Conservation (phyloP, 2,888 invertebrate genomes). For the Spicauda simplicius region DNA sequence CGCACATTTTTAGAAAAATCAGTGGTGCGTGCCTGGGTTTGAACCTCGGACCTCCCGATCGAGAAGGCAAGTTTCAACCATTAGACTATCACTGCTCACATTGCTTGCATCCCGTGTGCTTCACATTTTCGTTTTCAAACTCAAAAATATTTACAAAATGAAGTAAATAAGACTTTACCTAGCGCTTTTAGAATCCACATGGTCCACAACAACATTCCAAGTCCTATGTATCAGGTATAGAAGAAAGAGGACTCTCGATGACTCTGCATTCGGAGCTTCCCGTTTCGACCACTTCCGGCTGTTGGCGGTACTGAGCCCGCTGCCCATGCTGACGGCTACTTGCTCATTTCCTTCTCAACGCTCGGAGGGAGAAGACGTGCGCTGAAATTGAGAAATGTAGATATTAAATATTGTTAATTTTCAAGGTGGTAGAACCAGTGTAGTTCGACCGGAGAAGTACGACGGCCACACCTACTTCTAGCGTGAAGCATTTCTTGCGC, state of each 20-base stretch:
- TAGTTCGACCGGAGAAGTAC: too few species aligned
- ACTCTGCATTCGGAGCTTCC: conserved; percentile 75
- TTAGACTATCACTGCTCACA: too few species aligned
- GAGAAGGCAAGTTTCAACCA: too few species aligned
- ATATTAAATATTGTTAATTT: too few species aligned
- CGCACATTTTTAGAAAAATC: too few species aligned
- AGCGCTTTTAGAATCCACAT: conserved; percentile 84
- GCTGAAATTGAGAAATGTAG: conserved; percentile 45
- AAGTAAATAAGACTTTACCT: conserved; percentile 51
- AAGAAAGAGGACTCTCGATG: conserved; percentile 86
- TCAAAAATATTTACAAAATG: not conserved
- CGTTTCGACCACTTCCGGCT: conserved; percentile 64
- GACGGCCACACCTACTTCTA: too few species aligned
- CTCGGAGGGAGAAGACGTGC: conserved; percentile 40
- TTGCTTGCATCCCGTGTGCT: too few species aligned
- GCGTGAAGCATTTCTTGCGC: too few species aligned
- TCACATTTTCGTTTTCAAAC: too few species aligned
- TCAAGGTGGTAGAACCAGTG: too few species aligned
- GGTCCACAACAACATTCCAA: conserved; percentile 88
- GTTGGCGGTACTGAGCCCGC: conserved; percentile 62
- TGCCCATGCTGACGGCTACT: conserved; percentile 61
- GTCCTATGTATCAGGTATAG: conserved; percentile 89
- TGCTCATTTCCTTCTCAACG: conserved; percentile 49
- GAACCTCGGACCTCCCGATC: too few species aligned
- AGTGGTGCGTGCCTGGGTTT: too few species aligned